Evolutionary conservation across 1,140 invertebrate species (phyloP), one percentile per base, ranked within the genome.

Genomic region (Platyscapa corneri): DNA sequence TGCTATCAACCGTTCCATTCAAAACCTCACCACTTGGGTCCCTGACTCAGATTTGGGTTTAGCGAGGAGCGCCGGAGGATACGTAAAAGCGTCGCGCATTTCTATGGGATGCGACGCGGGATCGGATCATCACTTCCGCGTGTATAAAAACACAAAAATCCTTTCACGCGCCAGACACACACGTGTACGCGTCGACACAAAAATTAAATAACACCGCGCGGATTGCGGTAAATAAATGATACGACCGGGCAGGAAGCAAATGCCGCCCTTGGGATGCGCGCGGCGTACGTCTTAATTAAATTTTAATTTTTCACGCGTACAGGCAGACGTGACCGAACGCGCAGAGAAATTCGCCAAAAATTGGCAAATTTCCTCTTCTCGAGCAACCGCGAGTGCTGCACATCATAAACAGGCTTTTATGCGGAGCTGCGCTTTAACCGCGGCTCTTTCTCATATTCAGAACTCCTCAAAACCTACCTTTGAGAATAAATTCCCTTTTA

Each of bases 281-380:
- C 18, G n/a, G 18, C 56, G 27, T 77, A 46, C 18, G 10, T 65
- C 82, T 65, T 77, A 74, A 83, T 83, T 77, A 83, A 77, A 77
- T 64, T 83, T 83, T 83, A 83, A 83, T 83, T 37, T 83, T 83
- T 83, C 53, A 75, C 37, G 53, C 2, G 49, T 37, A 20, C 46
- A 18, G 2, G 56, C 23, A 10, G 3, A 27, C 3, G 23, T 42
- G 32, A 34, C 39, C 39, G 37, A 67, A 32, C 46, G 67, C 27
- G 64, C 6, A 7, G n/a, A 5, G n/a, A n/a, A n/a, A n/a, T n/a
- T n/a, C n/a, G 67, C 30, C 6, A n/a, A 74, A 82, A 82, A 56
- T 74, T 12, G n/a, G 23, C 23, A n/a, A 20, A 39, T 70, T 18
- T 77, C 16, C 6, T 56, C 30, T 16, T n/a, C 12, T 18, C 46